Evolutionary conservation across 2,113 vertebrate genomes (phyloP), one percentile per base, ranked within the genome.

Genomic region (Zosterops hypoxanthus): DNA sequence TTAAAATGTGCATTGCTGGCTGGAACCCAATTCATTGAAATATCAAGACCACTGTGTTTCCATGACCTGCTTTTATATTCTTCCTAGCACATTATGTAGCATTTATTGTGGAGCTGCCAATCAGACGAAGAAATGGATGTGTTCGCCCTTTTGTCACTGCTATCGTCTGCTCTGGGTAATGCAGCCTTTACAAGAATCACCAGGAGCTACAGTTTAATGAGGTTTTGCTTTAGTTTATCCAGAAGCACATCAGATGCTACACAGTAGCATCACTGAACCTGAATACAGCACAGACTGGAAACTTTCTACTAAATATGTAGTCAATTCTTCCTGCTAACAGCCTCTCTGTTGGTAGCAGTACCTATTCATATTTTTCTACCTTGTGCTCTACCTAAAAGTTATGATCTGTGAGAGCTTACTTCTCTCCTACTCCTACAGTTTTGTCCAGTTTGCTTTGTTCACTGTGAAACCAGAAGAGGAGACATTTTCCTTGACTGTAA

Each of bases 191-290:
- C 3, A 4, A 46, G 70, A 87, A 93, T 44, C 82, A 95, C 86
- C 89, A 94, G 73, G 73, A 95, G 73, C n/a, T 89, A 79, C 86
- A 53, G 70, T 92, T 95, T 96, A 94, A 92, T 72, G 84, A 92
- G 50, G 6, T 42, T 87, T 76, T 75, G 16, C 60, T 91, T 91
- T 69, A 71, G 36, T 89, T 86, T 86, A 47, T 76, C 84, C 61
- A 84, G 73, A 71, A 80, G 39, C 49, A 82, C 31, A 57, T 79
- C 53, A 65, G 33, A 65, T 34, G 49, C 5, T 12, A 31, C 20
- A 24, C 15, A 61, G 57, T 61, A 92, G 21, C 53, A 85, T 26
- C 28, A 26, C 22, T 87, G 89, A 72, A 87, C n/a, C 41, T 61
- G 53, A 88, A 90, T 57, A 76, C 31, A 57, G 65, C 47, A 77